Conservation (phyloP, 2,113 vertebrate species). For the Emberiza fucata region DNA sequence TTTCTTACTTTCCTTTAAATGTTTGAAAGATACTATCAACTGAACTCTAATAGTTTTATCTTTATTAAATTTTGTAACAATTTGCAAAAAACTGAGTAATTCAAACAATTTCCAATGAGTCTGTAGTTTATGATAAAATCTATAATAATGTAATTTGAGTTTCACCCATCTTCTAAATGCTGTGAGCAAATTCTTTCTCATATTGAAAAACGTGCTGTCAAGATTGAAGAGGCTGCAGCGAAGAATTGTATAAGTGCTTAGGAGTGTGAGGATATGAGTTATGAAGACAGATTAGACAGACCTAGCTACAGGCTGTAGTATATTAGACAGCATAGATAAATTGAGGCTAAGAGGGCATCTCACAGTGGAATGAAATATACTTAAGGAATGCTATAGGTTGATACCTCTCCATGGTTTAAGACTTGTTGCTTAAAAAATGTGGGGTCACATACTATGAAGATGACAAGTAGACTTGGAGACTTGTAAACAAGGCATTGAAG, state of each 20-base stretch:
- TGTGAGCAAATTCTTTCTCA: background rate
- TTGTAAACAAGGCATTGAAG: background rate
- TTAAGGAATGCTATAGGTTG: conserved; percentile 14
- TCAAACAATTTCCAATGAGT: background rate
- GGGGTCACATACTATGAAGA: background rate
- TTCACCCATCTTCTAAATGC: conserved; percentile 1
- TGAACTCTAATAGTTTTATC: background rate
- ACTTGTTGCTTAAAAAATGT: background rate
- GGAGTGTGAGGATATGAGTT: conserved; percentile 47
- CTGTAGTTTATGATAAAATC: background rate
- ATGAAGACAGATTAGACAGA: conserved; percentile 62
- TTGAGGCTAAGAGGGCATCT: conserved; percentile 41
- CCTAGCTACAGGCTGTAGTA: conserved; percentile 23
- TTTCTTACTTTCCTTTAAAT: background rate
- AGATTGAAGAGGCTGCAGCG: background rate
- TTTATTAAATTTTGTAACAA: background rate
- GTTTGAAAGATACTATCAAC: background rate
- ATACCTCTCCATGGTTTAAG: background rate
- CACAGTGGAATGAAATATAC: conserved; percentile 21
- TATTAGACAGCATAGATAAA: conserved; percentile 57
- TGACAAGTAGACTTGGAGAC: background rate
- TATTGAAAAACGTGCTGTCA: conserved; percentile 24
- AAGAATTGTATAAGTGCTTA: conserved; percentile 10
- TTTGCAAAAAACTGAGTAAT: background rate
- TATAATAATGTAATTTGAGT: background rate